These are phyloP conservation scores for Carettochelys insculpta DNA, from an alignment of 2,113 vertebrate genomes.

Conservation along the genomic window DNA sequence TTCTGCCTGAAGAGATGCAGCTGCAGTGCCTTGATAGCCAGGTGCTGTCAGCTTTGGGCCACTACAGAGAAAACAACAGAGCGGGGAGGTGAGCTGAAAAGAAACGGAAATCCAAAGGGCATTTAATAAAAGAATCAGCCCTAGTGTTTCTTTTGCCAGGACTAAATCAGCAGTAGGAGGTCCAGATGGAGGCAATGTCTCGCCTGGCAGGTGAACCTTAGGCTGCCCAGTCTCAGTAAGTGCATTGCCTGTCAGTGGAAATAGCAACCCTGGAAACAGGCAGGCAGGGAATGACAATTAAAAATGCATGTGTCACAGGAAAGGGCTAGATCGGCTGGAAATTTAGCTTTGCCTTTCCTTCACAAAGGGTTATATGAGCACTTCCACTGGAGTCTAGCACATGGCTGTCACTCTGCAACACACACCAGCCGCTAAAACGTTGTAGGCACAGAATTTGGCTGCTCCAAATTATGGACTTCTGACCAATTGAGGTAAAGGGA, in stretches of 20 bases:
- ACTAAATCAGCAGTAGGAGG: not conserved
- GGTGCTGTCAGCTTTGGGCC: not conserved
- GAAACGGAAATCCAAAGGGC: not conserved
- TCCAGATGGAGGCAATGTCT: not conserved
- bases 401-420: not conserved
- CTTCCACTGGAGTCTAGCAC: not conserved
- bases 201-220: not conserved
- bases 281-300: not conserved
- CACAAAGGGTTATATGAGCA: not conserved
- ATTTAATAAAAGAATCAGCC: not conserved
- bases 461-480: not conserved
- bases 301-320: not conserved
- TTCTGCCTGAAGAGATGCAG: not conserved
- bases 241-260: not conserved
- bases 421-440: not conserved
- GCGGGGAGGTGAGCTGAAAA: not conserved
- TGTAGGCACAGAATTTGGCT: not conserved
- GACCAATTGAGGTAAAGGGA: not conserved
- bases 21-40: not conserved
- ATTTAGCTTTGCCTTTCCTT: not conserved
- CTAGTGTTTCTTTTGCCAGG: not conserved
- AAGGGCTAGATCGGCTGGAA: not conserved
- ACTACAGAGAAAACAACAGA: not conserved
- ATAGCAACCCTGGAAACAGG: not conserved
- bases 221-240: not conserved